Base-by-base conservation (phyloP, 2,888 invertebrate genomes). In the Drosophila monieri region DNA sequence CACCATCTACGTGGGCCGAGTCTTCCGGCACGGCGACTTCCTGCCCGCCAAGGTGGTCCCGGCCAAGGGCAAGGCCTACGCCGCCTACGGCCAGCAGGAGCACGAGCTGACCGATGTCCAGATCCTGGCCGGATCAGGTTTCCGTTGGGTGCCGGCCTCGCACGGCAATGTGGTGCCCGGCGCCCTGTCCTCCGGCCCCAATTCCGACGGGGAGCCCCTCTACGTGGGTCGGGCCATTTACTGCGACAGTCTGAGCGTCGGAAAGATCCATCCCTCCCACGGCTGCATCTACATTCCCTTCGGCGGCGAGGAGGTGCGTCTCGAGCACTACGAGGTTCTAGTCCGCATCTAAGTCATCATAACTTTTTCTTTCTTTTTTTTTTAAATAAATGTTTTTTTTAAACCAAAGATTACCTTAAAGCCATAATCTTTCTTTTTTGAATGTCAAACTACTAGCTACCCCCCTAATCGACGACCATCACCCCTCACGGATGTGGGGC, bases 1-100 rank as follows among this genome's bases (percentile, higher is more conserved):
- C 1, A 92, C 93, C 53, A 95, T 97, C 81, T 96, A 94, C 89
- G 95, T 96, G 0, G 96, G 96, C 0, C 93, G 96, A 51, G 94
- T 94, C 0, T 93, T 92, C 59, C 94, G 95, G 79, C 93, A 93
- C 60, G 95, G 93, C 8, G 94, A 94, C 77, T 90, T 93, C 90
- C 74, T 94, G 35, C 94, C 94, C 1, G 94, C 94, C 0, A 94
- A 94, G 90, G 91, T 94, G 1, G 93, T 94, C 18, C 94, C 94
- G 1, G 92, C 92, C 30, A 93, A 93, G 85, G 86, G 93, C 56
- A 93, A 93, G 10, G 95, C 95, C 35, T 96, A 95, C 86, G 92
- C 95, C 47, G 90, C 93, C 6, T 93, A 93, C 74, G 92, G 90
- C 1, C 95, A 95, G 1, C 92, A 94, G 66, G 96, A 96, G 90